Percentiles rank a stretch among this genome's conserved stretches.
These are phyloP conservation scores for Pteronura brasiliensis DNA, from an alignment of 2,113 vertebrate species.

Conservation along the genomic window DNA sequence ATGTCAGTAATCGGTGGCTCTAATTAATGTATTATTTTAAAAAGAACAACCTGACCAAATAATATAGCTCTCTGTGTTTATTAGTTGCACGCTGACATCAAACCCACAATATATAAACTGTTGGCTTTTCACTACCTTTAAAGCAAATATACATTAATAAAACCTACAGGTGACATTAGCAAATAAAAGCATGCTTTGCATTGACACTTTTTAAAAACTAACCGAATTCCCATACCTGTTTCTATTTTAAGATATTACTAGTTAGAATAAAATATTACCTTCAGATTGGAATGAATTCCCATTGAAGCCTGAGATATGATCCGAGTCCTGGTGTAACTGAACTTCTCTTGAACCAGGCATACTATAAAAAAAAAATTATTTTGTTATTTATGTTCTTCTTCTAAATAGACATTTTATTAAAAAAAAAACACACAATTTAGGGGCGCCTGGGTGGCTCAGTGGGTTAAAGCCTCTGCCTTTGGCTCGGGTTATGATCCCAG, in stretches of 20 bases:
- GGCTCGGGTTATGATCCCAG: too few species aligned
- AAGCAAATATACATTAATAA: neutral
- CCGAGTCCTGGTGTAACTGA: slow-evolving; percentile 58
- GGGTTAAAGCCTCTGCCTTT: too few species aligned
- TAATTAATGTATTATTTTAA: neutral
- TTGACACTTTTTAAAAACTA: neutral
- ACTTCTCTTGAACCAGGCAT: slow-evolving; percentile 65
- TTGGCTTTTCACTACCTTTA: neutral
- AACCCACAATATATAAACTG: neutral
- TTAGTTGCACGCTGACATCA: neutral
- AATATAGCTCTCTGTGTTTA: neutral
- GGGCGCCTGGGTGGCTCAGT: too few species aligned
- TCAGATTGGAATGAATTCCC: slow-evolving; percentile 70
- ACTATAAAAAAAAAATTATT: neutral
- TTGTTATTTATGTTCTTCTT: slow-evolving; percentile 52
- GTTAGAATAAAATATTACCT: slow-evolving; percentile 70
- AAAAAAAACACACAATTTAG: neutral
- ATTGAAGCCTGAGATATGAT: slow-evolving; percentile 49
- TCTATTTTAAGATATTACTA: neutral
- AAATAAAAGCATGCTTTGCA: neutral
- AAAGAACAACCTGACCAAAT: slow-evolving; percentile 20
- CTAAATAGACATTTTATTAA: slow-evolving; percentile 57
- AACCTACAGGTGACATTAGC: neutral
- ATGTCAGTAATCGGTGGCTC: neutral
- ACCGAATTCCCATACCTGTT: neutral